Evolutionary conservation across 1,140 invertebrate genomes (phyloP).

Genomic region (Scylla paramamosain): DNA sequence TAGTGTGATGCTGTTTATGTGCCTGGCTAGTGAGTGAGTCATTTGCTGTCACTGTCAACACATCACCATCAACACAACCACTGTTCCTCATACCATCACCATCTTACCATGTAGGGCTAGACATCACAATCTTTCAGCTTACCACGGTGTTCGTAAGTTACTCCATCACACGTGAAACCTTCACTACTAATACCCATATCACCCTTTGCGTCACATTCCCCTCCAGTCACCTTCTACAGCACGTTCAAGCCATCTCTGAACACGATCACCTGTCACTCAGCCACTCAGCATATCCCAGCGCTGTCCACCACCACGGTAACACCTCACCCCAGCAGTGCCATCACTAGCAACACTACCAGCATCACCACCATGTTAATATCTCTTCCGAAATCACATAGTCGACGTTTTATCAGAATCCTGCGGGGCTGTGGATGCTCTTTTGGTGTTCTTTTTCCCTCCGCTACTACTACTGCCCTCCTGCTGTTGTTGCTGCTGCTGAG

Average conservation of each 20-base stretch:
- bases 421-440: not conserved
- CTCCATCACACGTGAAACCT: not conserved
- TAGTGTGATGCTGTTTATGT: no score
- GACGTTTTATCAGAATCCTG: not conserved
- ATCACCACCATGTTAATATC: not conserved
- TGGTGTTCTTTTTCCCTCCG: not conserved
- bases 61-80: not conserved
- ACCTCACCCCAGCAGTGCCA: not conserved
- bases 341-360: not conserved
- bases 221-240: not conserved
- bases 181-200: not conserved
- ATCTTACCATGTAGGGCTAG: not conserved
- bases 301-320: not conserved
- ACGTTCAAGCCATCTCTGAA: not conserved
- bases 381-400: not conserved
- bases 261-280: not conserved
- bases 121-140: not conserved
- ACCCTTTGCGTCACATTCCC: not conserved
- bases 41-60: not conserved
- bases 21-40: no score
- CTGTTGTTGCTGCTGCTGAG: slow-evolving; percentile 16
- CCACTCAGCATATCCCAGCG: not conserved
- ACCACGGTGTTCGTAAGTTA: not conserved
- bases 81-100: not conserved
- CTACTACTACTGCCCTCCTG: not conserved